Conservation (phyloP, 2,797 vertebrate species). For the Adelosebastes latens region DNA sequence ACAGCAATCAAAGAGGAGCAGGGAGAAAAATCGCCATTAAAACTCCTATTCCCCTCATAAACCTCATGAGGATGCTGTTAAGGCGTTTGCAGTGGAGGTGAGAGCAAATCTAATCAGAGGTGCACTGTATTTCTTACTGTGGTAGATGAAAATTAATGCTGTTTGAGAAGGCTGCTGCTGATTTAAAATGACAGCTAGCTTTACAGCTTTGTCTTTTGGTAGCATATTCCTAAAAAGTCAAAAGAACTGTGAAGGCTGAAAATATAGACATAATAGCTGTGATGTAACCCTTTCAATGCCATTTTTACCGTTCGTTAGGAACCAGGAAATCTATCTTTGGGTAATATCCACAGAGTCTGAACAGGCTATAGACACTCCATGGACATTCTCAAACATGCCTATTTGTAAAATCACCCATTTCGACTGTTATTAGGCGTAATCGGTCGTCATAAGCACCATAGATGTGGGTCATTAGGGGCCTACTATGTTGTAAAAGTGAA, state of each 20-base stretch:
- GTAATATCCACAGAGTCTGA: background rate
- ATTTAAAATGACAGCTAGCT: conserved; percentile 23
- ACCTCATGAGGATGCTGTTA: conserved; percentile 32
- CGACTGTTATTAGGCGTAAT: background rate
- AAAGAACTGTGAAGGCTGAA: background rate
- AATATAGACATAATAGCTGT: background rate
- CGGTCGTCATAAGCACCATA: background rate
- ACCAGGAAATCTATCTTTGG: background rate
- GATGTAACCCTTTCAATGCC: background rate
- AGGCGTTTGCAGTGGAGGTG: conserved; percentile 16
- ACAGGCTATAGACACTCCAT: background rate
- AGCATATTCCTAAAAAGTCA: background rate
- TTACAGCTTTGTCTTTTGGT: background rate
- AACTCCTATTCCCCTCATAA: conserved; percentile 7
- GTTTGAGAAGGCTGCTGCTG: conserved; percentile 32
- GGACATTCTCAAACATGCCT: background rate
- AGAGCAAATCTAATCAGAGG: conserved; percentile 48
- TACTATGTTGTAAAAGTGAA: background rate
- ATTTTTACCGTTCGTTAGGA: background rate
- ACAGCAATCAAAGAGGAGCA: conserved; percentile 52
- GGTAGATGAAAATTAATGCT: conserved; percentile 41
- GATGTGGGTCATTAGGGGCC: background rate
- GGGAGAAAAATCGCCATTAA: conserved; percentile 39
- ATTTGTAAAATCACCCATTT: background rate
- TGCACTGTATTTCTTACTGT: conserved; percentile 25